Evolutionary conservation across 2,888 invertebrate species (phyloP), one percentile per base, ranked within the genome.

Genomic region (Sipha maydis): DNA sequence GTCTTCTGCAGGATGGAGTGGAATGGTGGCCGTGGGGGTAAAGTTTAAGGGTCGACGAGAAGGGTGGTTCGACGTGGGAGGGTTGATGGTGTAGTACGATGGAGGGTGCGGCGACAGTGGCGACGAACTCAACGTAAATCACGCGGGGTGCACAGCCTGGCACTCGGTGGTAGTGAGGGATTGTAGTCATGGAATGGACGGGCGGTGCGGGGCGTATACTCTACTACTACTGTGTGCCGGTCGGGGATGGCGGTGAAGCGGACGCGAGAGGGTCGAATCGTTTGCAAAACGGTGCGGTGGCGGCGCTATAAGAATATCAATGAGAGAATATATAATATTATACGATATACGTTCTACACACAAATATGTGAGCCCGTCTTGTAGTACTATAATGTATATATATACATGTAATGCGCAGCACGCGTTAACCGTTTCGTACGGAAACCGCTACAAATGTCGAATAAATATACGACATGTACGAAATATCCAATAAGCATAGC

Each of bases 101-200:
- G 31, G 67, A 41, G 67, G 21, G 41, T 41, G 71, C 41, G 48
- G 77, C 21, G 67, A 41, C 34, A 67, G 77, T 28, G 67, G 41
- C 34, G 75, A 71, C 61, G 79, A 56, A 76, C 79, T 76, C 85
- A 41, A 61, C 86, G 85, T 89, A 86, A 89, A 86, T 86, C 85
- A 86, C 86, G 89, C 89, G 34, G 88, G 89, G 89, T 89, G 89
- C 83, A 80, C 90, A 56, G 89, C 89, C 79, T 89, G 67, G 75
- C 89, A 73, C 89, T 85, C 80, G 78, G 90, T 90, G 91, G 89
- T 76, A 91, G 91, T 91, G 83, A 48, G 90, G 90, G 89, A 90
- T 21, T 28, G 9, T 31, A 38, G n/a, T 11, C 7, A 21, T 11
- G 28, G 78, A 21, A 4, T 1, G 9, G 48, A 61, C 38, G 75